A percentile compares a stretch with the other conserved stretches of the same genome.
These are phyloP conservation scores for Dasyornis broadbenti DNA, from an alignment of 2,113 vertebrate genomes.

Conservation along the genomic window DNA sequence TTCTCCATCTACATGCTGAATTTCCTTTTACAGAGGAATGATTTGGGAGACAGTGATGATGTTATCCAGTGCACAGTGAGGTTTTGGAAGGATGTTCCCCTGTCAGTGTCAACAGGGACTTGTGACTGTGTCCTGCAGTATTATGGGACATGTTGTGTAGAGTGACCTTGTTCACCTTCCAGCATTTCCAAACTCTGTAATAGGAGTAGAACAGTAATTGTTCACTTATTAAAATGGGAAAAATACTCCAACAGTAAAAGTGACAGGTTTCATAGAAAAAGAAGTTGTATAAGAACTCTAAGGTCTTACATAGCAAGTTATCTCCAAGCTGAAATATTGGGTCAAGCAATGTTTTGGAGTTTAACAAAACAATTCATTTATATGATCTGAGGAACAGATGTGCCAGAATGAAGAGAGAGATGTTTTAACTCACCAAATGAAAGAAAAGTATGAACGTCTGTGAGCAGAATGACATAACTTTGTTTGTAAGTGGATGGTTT, in stretches of 20 bases:
- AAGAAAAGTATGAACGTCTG: not conserved
- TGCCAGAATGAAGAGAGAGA: not conserved
- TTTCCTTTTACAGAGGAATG: not conserved
- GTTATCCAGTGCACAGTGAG: not conserved
- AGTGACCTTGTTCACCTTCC: not conserved
- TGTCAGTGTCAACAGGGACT: not conserved
- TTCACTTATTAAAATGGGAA: not conserved
- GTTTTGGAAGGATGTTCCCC: not conserved
- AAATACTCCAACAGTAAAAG: not conserved
- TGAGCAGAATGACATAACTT: not conserved
- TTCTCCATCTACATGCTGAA: not conserved
- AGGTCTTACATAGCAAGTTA: not conserved
- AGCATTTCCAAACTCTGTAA: not conserved
- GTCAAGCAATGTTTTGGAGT: not conserved
- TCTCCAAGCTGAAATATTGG: not conserved
- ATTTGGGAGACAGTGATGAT: not conserved
- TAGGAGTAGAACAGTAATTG: not conserved
- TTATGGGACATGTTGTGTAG: not conserved
- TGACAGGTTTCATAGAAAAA: not conserved
- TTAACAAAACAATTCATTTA: not conserved
- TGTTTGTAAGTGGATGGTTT: not conserved
- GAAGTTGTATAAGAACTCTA: not conserved
- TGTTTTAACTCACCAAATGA: not conserved
- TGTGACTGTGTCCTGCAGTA: not conserved
- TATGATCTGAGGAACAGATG: not conserved